Percentiles rank a stretch among this genome's conserved stretches.
Conservation (phyloP, 2,113 vertebrate species). For the Asarcornis scutulata region DNA sequence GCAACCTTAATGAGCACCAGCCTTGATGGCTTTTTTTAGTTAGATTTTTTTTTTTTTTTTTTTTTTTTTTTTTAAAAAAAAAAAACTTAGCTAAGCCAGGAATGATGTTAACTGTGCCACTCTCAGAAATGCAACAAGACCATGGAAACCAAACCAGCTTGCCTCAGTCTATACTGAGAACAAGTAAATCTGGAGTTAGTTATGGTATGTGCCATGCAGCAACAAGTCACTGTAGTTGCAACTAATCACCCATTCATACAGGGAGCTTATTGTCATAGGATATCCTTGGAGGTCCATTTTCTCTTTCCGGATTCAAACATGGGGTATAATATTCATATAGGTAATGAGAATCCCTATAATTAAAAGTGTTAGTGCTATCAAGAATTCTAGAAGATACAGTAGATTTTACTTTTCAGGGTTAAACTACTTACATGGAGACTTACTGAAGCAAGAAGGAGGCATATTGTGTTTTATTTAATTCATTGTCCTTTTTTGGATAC, state of each 20-base stretch:
- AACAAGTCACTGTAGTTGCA: not conserved
- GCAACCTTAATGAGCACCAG: slow-evolving; percentile 28
- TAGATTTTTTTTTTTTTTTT: not conserved
- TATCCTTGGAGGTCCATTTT: not conserved
- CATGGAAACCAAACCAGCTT: slow-evolving; percentile 37
- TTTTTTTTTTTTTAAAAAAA: not conserved
- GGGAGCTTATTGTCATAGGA: not conserved
- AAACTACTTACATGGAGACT: not conserved
- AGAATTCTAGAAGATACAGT: not conserved
- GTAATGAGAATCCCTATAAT: not conserved
- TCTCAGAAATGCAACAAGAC: not conserved
- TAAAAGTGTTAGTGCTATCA: not conserved
- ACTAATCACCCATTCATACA: not conserved
- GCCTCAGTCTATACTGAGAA: slow-evolving; percentile 9
- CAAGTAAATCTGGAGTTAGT: slow-evolving; percentile 39
- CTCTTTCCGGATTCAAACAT: not conserved
- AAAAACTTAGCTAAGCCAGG: not conserved
- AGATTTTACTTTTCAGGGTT: not conserved
- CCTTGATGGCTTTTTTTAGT: not conserved
- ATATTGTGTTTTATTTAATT: not conserved
- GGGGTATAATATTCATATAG: not conserved
- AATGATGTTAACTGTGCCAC: not conserved
- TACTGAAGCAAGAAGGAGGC: not conserved
- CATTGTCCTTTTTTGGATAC: not conserved
- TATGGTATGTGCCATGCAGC: not conserved